phyloP scores from a whole-genome alignment of 1,140 invertebrate genomes.

The Heliconius congener region DNA sequence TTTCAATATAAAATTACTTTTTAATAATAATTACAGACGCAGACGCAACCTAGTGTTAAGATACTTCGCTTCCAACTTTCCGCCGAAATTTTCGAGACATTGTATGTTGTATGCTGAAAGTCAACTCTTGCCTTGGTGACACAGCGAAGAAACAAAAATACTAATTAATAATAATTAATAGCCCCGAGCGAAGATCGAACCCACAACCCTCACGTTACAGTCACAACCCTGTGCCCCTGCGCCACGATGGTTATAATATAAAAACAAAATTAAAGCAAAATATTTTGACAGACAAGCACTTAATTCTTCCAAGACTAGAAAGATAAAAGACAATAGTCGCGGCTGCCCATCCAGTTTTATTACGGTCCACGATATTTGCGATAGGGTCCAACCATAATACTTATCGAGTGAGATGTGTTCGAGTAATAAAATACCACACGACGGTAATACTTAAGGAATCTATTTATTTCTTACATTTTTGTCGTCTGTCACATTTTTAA shows the following conservation, averaged over 20 bases:
- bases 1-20: too few species aligned
- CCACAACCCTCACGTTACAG: neutral
- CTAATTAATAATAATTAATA: too few species aligned
- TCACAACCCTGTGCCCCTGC: too few species aligned
- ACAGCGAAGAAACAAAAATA: too few species aligned
- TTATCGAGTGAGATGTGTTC: constrained; percentile 26
- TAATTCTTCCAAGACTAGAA: constrained; percentile 21
- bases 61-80: neutral
- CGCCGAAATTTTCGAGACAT: too few species aligned
- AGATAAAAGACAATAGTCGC: constrained; percentile 48
- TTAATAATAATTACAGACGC: too few species aligned
- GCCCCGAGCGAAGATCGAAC: neutral
- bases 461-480: neutral
- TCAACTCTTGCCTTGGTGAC: too few species aligned
- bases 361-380: constrained; percentile 43
- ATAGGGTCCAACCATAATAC: constrained; percentile 36
- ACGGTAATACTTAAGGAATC: constrained; percentile 3
- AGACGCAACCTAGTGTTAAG: neutral
- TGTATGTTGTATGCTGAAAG: too few species aligned
- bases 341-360: constrained; percentile 41
- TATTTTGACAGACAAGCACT: constrained; percentile 17
- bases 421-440: constrained; percentile 14
- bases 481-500: too few species aligned
- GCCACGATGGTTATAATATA: neutral
- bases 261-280: constrained; percentile 11